Percentiles rank a stretch among this genome's conserved stretches.
Conservation (phyloP, 2,797 vertebrate genomes). For the Pelodytes ibericus region DNA sequence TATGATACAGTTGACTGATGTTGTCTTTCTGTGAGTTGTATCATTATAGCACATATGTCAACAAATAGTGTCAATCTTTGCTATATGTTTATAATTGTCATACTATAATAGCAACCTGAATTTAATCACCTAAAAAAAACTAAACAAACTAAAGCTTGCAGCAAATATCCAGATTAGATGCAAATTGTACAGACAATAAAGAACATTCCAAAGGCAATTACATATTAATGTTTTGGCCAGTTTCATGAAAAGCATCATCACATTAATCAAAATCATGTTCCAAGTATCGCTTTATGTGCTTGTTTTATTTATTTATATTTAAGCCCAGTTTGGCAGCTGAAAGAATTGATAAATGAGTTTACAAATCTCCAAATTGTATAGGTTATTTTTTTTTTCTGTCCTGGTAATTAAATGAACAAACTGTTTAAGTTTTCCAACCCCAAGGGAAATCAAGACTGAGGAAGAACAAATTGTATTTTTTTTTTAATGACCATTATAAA, state of each 20-base stretch:
- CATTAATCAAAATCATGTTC: constrained; percentile 30
- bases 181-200: constrained; percentile 3
- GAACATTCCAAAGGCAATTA: neutral
- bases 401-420: constrained; percentile 48
- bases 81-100: too few relatives aligned
- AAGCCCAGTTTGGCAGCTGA: constrained; percentile 21
- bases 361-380: constrained; percentile 19
- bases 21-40: too few relatives aligned
- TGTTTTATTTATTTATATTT: constrained; percentile 18
- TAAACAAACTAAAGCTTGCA: too few relatives aligned
- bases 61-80: too few relatives aligned
- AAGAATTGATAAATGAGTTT: constrained; percentile 46
- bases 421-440: constrained; percentile 34
- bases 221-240: neutral
- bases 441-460: constrained; percentile 46
- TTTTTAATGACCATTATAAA: constrained; percentile 45
- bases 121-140: too few relatives aligned
- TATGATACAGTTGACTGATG: too few relatives aligned
- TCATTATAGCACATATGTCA: too few relatives aligned
- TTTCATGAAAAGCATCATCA: neutral
- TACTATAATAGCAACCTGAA: too few relatives aligned
- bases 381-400: constrained; percentile 33
- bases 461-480: constrained; percentile 17
- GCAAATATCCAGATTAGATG: neutral
- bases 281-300: neutral